Conservation (phyloP, 1,140 invertebrate genomes). For the Wiebesia pumilae region DNA sequence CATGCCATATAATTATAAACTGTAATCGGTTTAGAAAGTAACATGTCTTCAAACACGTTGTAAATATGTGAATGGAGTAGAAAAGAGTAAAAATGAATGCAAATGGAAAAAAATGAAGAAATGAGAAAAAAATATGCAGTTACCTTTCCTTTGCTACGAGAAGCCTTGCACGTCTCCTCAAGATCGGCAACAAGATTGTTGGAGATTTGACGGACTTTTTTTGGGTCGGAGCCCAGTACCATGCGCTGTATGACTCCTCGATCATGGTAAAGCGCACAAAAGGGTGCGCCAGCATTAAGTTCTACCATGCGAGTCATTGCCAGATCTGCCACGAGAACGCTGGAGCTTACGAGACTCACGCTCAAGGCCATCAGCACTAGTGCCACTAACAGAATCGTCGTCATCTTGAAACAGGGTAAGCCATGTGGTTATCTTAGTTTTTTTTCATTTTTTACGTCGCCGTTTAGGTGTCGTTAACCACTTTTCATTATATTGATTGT, state of each 20-base stretch:
- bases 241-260: slow-evolving; percentile 79
- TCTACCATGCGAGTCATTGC: slow-evolving; percentile 81
- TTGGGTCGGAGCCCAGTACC: slow-evolving; percentile 77
- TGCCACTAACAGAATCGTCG: slow-evolving; percentile 50
- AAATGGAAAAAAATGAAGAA: background rate
- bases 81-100: too few species aligned
- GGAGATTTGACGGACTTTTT: slow-evolving; percentile 78
- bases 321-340: slow-evolving; percentile 78
- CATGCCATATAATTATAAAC: too few species aligned
- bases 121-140: background rate
- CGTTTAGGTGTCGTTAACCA: too few species aligned
- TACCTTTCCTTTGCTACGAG: slow-evolving; percentile 63
- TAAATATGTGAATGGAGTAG: background rate
- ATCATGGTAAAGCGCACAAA: slow-evolving; percentile 78
- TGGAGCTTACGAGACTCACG: slow-evolving; percentile 49
- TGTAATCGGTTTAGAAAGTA: too few species aligned
- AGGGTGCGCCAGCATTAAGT: slow-evolving; percentile 77
- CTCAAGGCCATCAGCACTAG: slow-evolving; percentile 49
- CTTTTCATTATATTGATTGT: too few species aligned
- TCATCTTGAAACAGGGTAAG: slow-evolving; percentile 59
- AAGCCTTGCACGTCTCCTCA: slow-evolving; percentile 76
- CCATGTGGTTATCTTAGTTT: too few species aligned
- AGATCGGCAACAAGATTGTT: slow-evolving; percentile 78
- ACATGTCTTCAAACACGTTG: too few species aligned
- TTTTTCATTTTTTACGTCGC: too few species aligned